Evolutionary conservation across 2,113 vertebrate species (phyloP).

Genomic region (Syngnathus typhle): DNA sequence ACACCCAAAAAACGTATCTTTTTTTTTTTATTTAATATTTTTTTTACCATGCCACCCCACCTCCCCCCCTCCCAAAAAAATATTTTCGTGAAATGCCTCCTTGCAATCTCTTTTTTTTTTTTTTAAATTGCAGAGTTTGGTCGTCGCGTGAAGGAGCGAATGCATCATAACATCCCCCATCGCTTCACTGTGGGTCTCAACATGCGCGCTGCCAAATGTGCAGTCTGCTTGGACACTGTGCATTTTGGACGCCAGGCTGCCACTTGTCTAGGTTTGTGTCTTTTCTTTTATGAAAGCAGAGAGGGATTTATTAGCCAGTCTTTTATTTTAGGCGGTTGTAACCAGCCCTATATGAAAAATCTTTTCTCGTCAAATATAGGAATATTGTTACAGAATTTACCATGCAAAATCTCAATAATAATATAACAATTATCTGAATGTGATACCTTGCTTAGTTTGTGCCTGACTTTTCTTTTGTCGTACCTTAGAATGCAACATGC

Average conservation of each 20-base stretch:
- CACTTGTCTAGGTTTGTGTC: slow-evolving; percentile 83
- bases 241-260: slow-evolving; percentile 98
- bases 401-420: neutral
- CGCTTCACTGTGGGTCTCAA: slow-evolving; percentile 95
- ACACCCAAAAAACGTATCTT: neutral
- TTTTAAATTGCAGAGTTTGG: slow-evolving; percentile 79
- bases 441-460: neutral
- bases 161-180: slow-evolving; percentile 98
- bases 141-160: slow-evolving; percentile 92
- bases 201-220: slow-evolving; percentile 95
- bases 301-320: slow-evolving; percentile 18
- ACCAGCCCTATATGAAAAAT: neutral
- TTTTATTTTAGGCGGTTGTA: neutral
- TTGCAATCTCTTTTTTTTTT: neutral
- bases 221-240: slow-evolving; percentile 94
- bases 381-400: neutral
- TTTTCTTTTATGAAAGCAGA: neutral
- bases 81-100: neutral
- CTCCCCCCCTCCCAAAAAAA: neutral
- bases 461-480: neutral
- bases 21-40: neutral
- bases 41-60: neutral
- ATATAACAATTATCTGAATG: no score
- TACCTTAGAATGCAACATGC: slow-evolving; percentile 84
- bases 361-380: neutral